These are phyloP conservation scores for Cercocebus atys DNA, from an alignment of 2,113 vertebrate genomes.

Conservation along the genomic window DNA sequence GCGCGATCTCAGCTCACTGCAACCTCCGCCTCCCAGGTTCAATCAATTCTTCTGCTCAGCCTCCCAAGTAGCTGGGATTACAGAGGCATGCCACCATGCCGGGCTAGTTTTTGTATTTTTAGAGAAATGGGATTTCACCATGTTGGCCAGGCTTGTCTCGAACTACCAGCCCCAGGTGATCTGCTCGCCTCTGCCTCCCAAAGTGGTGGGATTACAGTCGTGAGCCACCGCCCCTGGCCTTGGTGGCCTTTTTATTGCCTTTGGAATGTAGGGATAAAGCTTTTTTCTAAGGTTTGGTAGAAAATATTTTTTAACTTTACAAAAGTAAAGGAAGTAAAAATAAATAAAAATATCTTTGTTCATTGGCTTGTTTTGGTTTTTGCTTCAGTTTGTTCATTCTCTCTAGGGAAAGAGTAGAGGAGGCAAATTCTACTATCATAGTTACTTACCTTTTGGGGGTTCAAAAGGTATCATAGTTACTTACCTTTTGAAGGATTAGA, in stretches of 20 bases:
- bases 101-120: too few relatives aligned
- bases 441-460: not conserved
- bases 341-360: not conserved
- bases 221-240: too few relatives aligned
- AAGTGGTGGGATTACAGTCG: too few relatives aligned
- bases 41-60: too few relatives aligned
- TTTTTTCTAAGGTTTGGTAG: not conserved
- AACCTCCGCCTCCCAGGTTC: too few relatives aligned
- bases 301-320: constrained; percentile 6
- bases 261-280: not conserved
- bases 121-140: too few relatives aligned
- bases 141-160: too few relatives aligned
- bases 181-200: too few relatives aligned
- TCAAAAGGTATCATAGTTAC: not conserved
- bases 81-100: too few relatives aligned
- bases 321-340: not conserved
- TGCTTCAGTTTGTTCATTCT: not conserved
- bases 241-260: not conserved
- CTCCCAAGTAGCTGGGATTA: too few relatives aligned
- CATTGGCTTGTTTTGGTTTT: not conserved
- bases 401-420: not conserved
- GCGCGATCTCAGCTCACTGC: too few relatives aligned
- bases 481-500: not conserved
- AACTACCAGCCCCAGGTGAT: too few relatives aligned
- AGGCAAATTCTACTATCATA: not conserved